Conservation (phyloP, 1,140 invertebrate genomes). For the Drosophila tsacasi region DNA sequence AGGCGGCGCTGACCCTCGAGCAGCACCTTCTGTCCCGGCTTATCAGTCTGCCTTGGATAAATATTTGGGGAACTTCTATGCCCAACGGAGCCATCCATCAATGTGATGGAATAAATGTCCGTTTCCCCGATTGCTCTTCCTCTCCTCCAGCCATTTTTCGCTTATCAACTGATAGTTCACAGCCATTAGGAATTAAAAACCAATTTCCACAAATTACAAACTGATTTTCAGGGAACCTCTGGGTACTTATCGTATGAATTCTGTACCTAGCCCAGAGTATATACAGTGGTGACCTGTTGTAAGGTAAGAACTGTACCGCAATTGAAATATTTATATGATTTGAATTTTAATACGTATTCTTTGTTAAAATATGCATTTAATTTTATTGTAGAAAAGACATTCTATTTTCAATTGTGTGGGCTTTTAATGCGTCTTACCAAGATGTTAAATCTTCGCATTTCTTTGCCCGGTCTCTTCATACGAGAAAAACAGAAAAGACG, state of each 20-base stretch:
- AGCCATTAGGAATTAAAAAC: slow-evolving; percentile 61
- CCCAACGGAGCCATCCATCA: slow-evolving; percentile 63
- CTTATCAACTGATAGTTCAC: slow-evolving; percentile 49
- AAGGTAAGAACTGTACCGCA: background rate
- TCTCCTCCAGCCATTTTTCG: background rate
- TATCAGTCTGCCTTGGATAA: slow-evolving; percentile 70
- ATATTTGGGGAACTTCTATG: slow-evolving; percentile 36
- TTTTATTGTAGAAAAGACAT: background rate
- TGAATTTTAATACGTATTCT: too few species aligned
- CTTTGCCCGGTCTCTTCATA: too few species aligned
- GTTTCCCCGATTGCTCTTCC: background rate
- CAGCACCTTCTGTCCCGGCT: slow-evolving; percentile 45
- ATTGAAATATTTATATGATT: background rate
- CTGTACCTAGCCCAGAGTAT: background rate
- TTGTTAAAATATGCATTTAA: too few species aligned
- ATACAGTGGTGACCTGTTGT: background rate
- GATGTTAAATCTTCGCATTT: too few species aligned
- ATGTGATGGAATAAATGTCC: slow-evolving; percentile 56
- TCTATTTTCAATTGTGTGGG: too few species aligned
- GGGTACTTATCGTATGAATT: background rate
- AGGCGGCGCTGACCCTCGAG: slow-evolving; percentile 19
- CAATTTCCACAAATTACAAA: slow-evolving; percentile 58
- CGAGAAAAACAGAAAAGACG: too few species aligned
- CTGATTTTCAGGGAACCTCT: background rate
- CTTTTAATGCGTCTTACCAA: too few species aligned